Conservation (phyloP, 2,797 vertebrate genomes). For the Poecilia gillii region DNA sequence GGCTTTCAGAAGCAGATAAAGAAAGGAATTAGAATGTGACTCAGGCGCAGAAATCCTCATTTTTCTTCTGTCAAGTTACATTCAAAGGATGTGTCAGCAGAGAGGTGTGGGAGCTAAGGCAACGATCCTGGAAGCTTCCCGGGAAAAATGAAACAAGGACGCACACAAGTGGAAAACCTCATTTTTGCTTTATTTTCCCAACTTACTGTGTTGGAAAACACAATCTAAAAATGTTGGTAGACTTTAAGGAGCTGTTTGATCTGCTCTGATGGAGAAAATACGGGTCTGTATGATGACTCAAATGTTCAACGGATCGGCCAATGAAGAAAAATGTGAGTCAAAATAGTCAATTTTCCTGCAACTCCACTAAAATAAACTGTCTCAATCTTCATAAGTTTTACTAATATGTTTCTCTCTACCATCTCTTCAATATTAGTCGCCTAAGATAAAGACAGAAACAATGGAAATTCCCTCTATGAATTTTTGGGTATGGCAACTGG, state of each 20-base stretch:
- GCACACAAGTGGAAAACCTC: background rate
- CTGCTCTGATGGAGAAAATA: background rate
- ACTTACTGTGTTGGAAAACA: background rate
- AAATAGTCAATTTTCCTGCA: background rate
- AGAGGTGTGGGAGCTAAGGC: background rate
- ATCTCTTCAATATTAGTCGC: background rate
- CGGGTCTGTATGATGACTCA: background rate
- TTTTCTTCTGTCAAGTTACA: slow-evolving; percentile 7
- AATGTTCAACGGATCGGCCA: background rate
- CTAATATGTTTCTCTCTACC: background rate
- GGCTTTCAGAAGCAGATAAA: background rate
- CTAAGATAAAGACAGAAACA: background rate
- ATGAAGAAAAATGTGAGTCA: background rate
- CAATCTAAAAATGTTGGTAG: background rate
- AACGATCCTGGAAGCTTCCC: background rate
- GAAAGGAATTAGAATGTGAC: background rate
- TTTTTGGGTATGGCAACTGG: background rate
- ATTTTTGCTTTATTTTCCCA: background rate
- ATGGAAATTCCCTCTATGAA: background rate
- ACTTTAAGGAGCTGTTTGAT: background rate
- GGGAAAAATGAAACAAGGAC: background rate
- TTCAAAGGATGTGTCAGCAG: slow-evolving; percentile 2
- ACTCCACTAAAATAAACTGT: background rate
- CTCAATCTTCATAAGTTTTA: background rate
- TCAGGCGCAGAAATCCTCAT: background rate